Evolutionary conservation across 2,888 invertebrate genomes (phyloP).

Genomic region (Meghimatium bilineatum): DNA sequence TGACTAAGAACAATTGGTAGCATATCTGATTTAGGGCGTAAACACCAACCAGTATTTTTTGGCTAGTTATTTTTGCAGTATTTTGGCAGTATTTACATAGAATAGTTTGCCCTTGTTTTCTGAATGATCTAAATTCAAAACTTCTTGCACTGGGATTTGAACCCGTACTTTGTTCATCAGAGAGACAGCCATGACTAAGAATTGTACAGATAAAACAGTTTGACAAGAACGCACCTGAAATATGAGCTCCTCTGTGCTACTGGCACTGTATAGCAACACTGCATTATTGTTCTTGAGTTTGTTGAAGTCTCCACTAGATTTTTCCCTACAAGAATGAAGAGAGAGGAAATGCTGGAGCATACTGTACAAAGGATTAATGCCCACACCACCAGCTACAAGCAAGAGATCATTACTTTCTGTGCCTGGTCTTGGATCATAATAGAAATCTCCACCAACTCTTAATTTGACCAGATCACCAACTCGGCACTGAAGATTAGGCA

Average conservation of each 20-base stretch:
- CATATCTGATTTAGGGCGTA: too few relatives aligned
- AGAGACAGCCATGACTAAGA: too few relatives aligned
- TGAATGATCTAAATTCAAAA: too few relatives aligned
- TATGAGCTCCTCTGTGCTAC: slow-evolving; percentile 74
- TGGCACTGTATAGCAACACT: slow-evolving; percentile 76
- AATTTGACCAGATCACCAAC: slow-evolving; percentile 73
- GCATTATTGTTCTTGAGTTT: slow-evolving; percentile 55
- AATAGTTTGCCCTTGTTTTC: too few relatives aligned
- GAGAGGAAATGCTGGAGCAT: slow-evolving; percentile 73
- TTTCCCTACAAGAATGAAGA: slow-evolving; percentile 52
- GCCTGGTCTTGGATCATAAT: slow-evolving; percentile 65
- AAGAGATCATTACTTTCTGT: slow-evolving; percentile 65
- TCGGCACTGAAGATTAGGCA: slow-evolving; percentile 70
- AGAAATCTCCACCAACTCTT: slow-evolving; percentile 78
- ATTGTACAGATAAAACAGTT: too few relatives aligned
- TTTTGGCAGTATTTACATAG: too few relatives aligned
- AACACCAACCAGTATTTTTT: too few relatives aligned
- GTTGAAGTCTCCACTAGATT: slow-evolving; percentile 22
- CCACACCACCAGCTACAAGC: slow-evolving; percentile 79
- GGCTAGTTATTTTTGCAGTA: too few relatives aligned
- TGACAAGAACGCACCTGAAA: slow-evolving; percentile 71
- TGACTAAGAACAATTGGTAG: too few relatives aligned
- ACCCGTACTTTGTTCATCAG: too few relatives aligned
- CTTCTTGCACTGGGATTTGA: too few relatives aligned
- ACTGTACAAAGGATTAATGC: slow-evolving; percentile 78